phyloP scores from a whole-genome alignment of 1,140 invertebrate species.

The Trichoplusia ni region DNA sequence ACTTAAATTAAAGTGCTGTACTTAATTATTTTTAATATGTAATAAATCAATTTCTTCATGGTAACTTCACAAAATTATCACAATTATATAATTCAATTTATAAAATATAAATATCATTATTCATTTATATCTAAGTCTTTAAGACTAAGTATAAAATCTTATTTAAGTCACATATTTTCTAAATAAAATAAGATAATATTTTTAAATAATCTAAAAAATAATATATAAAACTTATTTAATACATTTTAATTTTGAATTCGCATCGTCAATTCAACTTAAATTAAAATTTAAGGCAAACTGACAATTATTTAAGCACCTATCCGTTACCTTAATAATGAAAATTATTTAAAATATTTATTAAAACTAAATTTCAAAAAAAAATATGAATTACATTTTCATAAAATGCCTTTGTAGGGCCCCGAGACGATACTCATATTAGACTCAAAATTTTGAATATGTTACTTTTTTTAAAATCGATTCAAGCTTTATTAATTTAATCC shows the following conservation, averaged over 20 bases:
- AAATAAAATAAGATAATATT: neutral
- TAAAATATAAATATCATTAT: neutral
- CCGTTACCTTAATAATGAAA: neutral
- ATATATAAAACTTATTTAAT: neutral
- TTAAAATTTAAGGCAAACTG: slow-evolving; percentile 53
- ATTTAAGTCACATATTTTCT: neutral
- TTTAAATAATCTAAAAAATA: neutral
- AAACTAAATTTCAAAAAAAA: slow-evolving; percentile 4
- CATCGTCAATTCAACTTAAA: slow-evolving; percentile 73
- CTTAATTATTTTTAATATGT: neutral
- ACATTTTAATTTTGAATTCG: slow-evolving; percentile 17
- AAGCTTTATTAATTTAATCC: too few relatives aligned
- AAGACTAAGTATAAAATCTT: neutral
- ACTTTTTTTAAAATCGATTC: too few relatives aligned
- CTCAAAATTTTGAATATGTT: too few relatives aligned
- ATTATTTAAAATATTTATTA: neutral
- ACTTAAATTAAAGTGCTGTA: slow-evolving; percentile 9
- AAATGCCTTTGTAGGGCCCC: neutral
- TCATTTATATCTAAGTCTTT: neutral
- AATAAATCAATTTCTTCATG: slow-evolving; percentile 18
- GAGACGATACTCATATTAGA: too few relatives aligned
- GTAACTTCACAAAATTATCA: slow-evolving; percentile 14
- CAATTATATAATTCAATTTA: slow-evolving; percentile 6
- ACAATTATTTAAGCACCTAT: slow-evolving; percentile 48
- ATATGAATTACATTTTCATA: neutral